These are phyloP conservation scores for Champsocephalus gunnari DNA, from an alignment of 2,797 vertebrate species.

Conservation along the genomic window DNA sequence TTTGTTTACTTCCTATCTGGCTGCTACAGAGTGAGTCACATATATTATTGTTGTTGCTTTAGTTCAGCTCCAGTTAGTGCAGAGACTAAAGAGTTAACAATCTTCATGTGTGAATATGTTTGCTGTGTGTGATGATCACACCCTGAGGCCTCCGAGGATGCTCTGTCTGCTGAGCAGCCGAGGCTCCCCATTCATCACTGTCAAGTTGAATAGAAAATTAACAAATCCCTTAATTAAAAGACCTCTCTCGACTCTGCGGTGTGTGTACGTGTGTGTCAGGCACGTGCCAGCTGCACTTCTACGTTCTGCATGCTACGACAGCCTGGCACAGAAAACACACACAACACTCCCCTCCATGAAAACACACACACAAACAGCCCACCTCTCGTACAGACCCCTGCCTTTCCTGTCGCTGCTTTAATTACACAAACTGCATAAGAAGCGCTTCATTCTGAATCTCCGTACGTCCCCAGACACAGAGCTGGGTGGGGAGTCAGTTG, in stretches of 20 bases:
- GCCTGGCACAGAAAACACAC: constrained; percentile 50
- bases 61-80: constrained; percentile 24
- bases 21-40: constrained; percentile 11
- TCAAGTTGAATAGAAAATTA: constrained; percentile 81
- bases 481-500: constrained; percentile 53
- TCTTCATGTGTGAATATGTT: constrained; percentile 51
- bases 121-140: constrained; percentile 45
- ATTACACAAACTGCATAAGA: constrained; percentile 73
- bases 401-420: constrained; percentile 59
- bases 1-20: constrained; percentile 57
- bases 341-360: constrained; percentile 25
- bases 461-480: constrained; percentile 58
- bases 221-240: constrained; percentile 84
- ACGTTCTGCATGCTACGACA: constrained; percentile 57
- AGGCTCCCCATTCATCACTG: constrained; percentile 78
- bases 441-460: constrained; percentile 56
- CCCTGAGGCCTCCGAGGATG: constrained; percentile 63
- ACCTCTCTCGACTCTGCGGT: constrained; percentile 58
- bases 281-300: constrained; percentile 74
- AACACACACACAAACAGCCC: constrained; percentile 36
- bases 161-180: constrained; percentile 52
- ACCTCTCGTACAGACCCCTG: constrained; percentile 28
- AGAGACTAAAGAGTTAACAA: constrained; percentile 52
- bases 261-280: constrained; percentile 23
- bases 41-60: background rate